Evolutionary conservation across 2,113 vertebrate genomes (phyloP), one percentile per base, ranked within the genome.

Genomic region (Anhinga anhinga): DNA sequence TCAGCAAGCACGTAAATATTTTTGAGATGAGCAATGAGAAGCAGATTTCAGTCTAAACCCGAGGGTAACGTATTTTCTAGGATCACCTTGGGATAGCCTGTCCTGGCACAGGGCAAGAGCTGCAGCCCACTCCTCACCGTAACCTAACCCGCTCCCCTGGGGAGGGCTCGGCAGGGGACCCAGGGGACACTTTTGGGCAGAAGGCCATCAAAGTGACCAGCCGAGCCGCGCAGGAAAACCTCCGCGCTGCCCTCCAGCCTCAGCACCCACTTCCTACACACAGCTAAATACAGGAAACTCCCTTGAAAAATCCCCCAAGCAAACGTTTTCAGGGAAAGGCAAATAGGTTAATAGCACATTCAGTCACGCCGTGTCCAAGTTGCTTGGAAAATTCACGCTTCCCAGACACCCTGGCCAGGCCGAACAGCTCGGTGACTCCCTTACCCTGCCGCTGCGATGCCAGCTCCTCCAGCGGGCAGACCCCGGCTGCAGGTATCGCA

Each of bases 281-380:
- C 53, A 53, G 3, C 16, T 0, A 12, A 52, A 50, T 0, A 29
- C 42, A 83, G 92, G 76, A 93, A 97, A 94, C 34, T 55, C 95
- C 82, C 82, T 52, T 14, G 30, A 38, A 86, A 96, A 95, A 77
- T 18, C 71, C 79, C 85, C 82, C 0, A 0, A 67, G 63, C 44
- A 45, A 82, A 47, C 1, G 2, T 5, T 52, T n/a, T 4, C 11
- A 6, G 59, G 13, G 42, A 53, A 73, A 84, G 26, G 29, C 80
- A 81, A 34, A 36, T 0, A 42, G n/a, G n/a, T 34, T 30, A 67
- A 47, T 1, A 34, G 59, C 1, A 11, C 21, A 17, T 15, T 55
- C 2, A 0, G 36, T 4, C 66, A 78, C 22, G 15, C 42, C 0
- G 0, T 6, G 38, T 3, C 36, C 52, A 19, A 13, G 17, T 4